Conservation (phyloP, 1,140 invertebrate genomes). For the Mactra quadrangularis region DNA sequence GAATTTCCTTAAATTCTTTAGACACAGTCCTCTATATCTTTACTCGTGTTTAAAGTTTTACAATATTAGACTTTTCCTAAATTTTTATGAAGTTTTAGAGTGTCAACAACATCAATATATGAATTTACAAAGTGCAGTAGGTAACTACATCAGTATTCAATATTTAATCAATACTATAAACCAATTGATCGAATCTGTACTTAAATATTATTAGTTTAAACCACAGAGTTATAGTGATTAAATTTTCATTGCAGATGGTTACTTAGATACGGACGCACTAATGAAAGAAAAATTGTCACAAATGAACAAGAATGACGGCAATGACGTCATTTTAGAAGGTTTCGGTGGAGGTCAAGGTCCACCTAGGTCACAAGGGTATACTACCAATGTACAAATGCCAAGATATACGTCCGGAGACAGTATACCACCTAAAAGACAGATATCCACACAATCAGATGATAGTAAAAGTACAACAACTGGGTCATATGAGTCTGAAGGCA, state of each 20-base stretch:
- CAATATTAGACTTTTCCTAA: no score
- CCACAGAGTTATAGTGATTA: no score
- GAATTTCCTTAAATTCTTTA: no score
- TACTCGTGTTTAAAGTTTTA: no score
- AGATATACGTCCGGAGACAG: neutral
- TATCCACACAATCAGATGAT: constrained; percentile 64
- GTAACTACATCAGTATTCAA: no score
- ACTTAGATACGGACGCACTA: constrained; percentile 49
- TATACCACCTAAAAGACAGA: constrained; percentile 37
- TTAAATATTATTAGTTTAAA: no score
- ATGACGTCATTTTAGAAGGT: constrained; percentile 18
- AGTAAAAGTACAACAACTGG: constrained; percentile 60
- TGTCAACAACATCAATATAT: no score
- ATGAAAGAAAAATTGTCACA: constrained; percentile 56
- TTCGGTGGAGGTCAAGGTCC: constrained; percentile 4
- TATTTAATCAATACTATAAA: no score
- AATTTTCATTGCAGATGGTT: constrained; percentile 31
- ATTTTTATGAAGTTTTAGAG: no score
- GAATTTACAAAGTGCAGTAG: no score
- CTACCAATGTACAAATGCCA: neutral
- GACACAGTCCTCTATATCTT: no score
- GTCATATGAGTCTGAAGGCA: constrained; percentile 47
- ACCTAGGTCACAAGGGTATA: neutral
- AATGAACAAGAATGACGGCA: constrained; percentile 30
- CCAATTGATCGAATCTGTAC: no score